Percentiles rank a stretch among this genome's conserved stretches.
These are phyloP conservation scores for Cochlearius cochlearius DNA, from an alignment of 2,113 vertebrate genomes.

Conservation along the genomic window DNA sequence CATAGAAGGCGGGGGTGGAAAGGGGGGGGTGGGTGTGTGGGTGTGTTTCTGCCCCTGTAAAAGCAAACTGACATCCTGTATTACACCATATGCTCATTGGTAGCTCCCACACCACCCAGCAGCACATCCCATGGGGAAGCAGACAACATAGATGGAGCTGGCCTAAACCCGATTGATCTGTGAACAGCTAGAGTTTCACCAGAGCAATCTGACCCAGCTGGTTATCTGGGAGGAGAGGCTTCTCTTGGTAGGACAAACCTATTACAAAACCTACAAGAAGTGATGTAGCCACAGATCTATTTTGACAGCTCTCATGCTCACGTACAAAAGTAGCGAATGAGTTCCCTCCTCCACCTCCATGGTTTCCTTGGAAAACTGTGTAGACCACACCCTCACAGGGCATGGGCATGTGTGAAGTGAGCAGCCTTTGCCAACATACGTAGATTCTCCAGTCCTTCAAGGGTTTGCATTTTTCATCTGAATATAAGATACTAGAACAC, in stretches of 20 bases:
- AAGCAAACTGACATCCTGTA: not conserved
- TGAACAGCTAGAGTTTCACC: not conserved
- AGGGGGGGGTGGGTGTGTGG: rapidly evolving
- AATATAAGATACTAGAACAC: not conserved
- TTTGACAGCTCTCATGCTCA: not conserved
- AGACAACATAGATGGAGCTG: rapidly evolving
- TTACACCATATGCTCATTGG: rapidly evolving
- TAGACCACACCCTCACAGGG: not conserved
- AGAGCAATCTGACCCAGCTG: not conserved
- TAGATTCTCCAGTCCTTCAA: not conserved
- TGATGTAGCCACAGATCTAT: not conserved
- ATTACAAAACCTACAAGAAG: not conserved
- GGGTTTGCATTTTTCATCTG: not conserved
- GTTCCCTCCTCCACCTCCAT: not conserved
- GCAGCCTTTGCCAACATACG: not conserved
- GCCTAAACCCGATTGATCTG: rapidly evolving
- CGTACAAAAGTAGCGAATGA: not conserved
- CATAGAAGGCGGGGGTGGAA: rapidly evolving
- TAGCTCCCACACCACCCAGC: not conserved
- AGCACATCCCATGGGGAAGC: not conserved
- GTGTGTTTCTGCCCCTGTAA: not conserved
- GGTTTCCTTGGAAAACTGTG: not conserved
- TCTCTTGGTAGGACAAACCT: not conserved
- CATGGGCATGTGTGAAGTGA: not conserved
- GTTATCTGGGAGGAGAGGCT: not conserved